Base-by-base conservation (phyloP, 64 coral and sea anemone genomes). In the Trachythela sp. region DNA sequence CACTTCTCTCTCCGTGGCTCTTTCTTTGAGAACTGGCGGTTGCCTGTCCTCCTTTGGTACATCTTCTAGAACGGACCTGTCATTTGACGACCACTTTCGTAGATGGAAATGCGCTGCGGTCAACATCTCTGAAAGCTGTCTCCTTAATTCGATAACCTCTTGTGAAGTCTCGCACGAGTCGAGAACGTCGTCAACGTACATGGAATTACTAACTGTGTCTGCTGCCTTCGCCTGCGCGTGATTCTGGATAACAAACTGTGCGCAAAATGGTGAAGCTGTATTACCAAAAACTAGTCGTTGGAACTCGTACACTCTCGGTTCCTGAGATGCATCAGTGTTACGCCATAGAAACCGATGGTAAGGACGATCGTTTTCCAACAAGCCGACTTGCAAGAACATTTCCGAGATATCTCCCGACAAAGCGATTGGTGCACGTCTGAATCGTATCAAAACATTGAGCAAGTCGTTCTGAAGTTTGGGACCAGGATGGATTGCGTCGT, bases 301-400 rank as follows among this genome's bases (percentile, higher is more conserved):
- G n/a, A n/a, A n/a, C n/a, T n/a, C n/a, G n/a, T n/a, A n/a, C n/a
- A n/a, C n/a, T n/a, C n/a, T n/a, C n/a, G n/a, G n/a, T n/a, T n/a
- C n/a, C n/a, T n/a, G n/a, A n/a, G n/a, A n/a, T n/a, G n/a, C n/a
- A n/a, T n/a, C n/a, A n/a, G n/a, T n/a, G n/a, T n/a, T n/a, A n/a
- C n/a, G n/a, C n/a, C n/a, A n/a, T n/a, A n/a, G n/a, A n/a, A n/a
- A n/a, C n/a, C n/a, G n/a, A n/a, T n/a, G n/a, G n/a, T n/a, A n/a
- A 32, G 36, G 54, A 42, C 77, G 39, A 39, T 94, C 92, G 48
- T 80, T 50, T 9, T 94, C 75, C 35, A 45, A 71, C 32, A 94
- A 39, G 41, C 54, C 71, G 29, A 94, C 89, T 90, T 90, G 92
- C 31, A 90, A 36, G 40, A 94, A 88, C 89, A 94, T 94, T 59